phyloP scores from a whole-genome alignment of 2,888 invertebrate species.

The Apantesis nais region DNA sequence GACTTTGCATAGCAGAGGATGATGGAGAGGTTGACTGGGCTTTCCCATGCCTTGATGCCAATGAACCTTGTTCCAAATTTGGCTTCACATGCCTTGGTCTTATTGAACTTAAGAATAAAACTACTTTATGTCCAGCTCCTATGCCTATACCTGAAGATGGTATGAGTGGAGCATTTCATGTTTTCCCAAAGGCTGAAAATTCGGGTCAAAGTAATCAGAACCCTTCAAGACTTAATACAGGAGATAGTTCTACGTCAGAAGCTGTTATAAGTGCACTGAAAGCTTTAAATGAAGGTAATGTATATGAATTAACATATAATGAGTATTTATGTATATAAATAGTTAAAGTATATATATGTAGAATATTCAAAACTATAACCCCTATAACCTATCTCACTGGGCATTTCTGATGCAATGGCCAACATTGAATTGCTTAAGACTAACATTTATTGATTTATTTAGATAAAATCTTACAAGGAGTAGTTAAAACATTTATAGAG shows the following conservation, averaged over 20 bases:
- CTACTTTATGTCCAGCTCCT: constrained; percentile 57
- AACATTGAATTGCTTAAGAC: too few relatives aligned
- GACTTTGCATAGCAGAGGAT: constrained; percentile 97
- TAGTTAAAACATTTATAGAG: too few relatives aligned
- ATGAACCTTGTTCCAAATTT: constrained; percentile 96
- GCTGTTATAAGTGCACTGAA: constrained; percentile 73
- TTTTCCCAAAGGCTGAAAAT: constrained; percentile 69
- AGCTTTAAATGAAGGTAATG: constrained; percentile 79
- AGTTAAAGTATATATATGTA: too few relatives aligned
- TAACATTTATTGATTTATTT: too few relatives aligned
- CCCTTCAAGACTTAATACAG: constrained; percentile 71
- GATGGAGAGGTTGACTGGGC: constrained; percentile 98
- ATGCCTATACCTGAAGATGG: constrained; percentile 75
- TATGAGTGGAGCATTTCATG: constrained; percentile 66
- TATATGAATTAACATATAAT: background rate
- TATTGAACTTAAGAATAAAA: constrained; percentile 88
- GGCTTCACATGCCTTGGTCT: constrained; percentile 95
- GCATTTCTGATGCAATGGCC: too few relatives aligned
- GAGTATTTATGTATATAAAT: too few relatives aligned
- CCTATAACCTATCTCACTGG: too few relatives aligned
- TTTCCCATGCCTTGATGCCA: constrained; percentile 95
- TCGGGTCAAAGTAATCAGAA: constrained; percentile 72
- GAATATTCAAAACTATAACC: too few relatives aligned
- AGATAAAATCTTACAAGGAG: too few relatives aligned
- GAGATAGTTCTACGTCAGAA: constrained; percentile 79